phyloP scores from a whole-genome alignment of 1,140 invertebrate species.

The Anastrepha obliqua region DNA sequence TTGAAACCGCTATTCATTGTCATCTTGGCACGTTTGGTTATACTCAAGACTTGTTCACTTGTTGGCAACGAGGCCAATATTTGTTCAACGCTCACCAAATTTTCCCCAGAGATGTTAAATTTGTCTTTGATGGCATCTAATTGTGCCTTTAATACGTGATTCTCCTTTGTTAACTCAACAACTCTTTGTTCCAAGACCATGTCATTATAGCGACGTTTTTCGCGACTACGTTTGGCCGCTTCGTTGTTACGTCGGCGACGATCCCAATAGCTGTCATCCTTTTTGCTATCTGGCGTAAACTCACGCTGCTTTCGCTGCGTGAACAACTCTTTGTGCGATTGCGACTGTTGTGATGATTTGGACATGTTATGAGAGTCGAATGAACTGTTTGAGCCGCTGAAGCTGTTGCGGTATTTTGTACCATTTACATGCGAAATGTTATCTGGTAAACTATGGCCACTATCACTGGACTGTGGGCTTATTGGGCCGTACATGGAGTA shows the following conservation, averaged over 20 bases:
- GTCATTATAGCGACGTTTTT: conserved; percentile 96
- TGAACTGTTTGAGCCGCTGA: conserved; percentile 47
- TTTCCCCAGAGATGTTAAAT: conserved; percentile 91
- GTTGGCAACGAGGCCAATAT: conserved; percentile 88
- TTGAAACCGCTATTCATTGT: conserved; percentile 74
- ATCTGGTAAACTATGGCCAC: conserved; percentile 58
- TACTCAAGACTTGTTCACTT: conserved; percentile 87
- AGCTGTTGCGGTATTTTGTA: conserved; percentile 66
- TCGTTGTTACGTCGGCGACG: conserved; percentile 95
- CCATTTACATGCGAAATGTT: conserved; percentile 62
- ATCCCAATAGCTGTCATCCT: conserved; percentile 98
- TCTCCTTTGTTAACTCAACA: conserved; percentile 95
- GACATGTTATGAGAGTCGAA: conserved; percentile 46
- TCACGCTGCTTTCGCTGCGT: conserved; percentile 94
- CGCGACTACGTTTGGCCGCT: conserved; percentile 93
- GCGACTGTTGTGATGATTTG: conserved; percentile 57
- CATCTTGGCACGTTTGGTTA: conserved; percentile 87
- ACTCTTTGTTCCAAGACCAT: conserved; percentile 96
- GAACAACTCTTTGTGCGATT: conserved; percentile 71
- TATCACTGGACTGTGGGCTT: conserved; percentile 71
- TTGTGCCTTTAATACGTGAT: conserved; percentile 93
- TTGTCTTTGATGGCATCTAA: conserved; percentile 94
- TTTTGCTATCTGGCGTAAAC: conserved; percentile 97
- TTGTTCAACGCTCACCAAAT: conserved; percentile 89
- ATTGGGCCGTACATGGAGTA: conserved; percentile 71